Percentiles rank a stretch among this genome's conserved stretches.
Evolutionary conservation across 2,888 invertebrate species (phyloP).

Genomic region (Metallyticus violacea): DNA sequence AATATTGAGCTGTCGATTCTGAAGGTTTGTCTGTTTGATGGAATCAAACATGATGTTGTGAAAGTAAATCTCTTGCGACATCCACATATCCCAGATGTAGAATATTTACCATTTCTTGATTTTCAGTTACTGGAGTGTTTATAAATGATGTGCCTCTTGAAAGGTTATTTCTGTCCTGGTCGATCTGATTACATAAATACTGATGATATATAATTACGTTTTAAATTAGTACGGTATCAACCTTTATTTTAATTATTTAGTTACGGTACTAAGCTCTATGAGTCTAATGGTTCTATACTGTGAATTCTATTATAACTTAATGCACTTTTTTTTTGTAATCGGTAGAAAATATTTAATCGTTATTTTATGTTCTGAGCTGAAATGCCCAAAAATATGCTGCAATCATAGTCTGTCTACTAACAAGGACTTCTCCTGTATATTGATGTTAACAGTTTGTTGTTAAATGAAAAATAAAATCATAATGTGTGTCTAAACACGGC

Average conservation of each 20-base stretch:
- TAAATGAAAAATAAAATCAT: slow-evolving; percentile 6
- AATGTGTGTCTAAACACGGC: slow-evolving; percentile 2
- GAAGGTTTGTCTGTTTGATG: not conserved
- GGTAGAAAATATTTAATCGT: not conserved
- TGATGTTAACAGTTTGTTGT: slow-evolving; percentile 12
- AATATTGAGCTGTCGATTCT: no score
- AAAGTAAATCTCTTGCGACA: not conserved
- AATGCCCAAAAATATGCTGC: not conserved
- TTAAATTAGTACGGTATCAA: not conserved
- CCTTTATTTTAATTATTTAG: not conserved
- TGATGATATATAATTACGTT: not conserved
- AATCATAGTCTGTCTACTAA: not conserved
- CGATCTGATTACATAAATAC: not conserved
- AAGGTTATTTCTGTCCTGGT: not conserved
- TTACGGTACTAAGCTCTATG: not conserved
- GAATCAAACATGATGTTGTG: not conserved
- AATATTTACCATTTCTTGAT: not conserved
- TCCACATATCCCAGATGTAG: slow-evolving; percentile 2
- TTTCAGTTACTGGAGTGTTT: not conserved
- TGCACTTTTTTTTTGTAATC: not conserved
- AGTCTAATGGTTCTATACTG: not conserved
- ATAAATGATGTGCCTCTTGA: not conserved
- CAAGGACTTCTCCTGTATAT: not conserved
- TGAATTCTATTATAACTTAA: not conserved
- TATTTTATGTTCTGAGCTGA: not conserved